Conservation (phyloP, 2,113 vertebrate species). For the Macaca fascicularis region DNA sequence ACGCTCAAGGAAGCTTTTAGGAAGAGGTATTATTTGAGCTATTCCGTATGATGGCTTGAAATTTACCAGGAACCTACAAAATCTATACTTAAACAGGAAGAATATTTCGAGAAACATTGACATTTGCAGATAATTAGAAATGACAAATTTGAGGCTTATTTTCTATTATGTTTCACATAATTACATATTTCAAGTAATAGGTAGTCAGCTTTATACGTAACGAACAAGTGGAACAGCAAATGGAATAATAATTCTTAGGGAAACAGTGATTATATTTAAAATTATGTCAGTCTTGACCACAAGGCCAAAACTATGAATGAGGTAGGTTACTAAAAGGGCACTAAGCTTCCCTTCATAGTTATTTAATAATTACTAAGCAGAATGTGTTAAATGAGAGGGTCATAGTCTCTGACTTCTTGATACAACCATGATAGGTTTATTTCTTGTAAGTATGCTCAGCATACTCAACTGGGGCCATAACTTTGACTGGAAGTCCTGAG, state of each 20-base stretch:
- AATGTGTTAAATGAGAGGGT: constrained; percentile 22
- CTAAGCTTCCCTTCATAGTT: neutral
- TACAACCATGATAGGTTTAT: neutral
- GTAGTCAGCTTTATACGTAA: constrained; percentile 51
- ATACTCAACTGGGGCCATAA: neutral
- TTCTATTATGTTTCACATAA: constrained; percentile 59
- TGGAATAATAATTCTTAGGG: constrained; percentile 53
- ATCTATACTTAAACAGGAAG: constrained; percentile 57
- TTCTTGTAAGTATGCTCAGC: neutral
- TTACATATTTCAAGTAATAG: constrained; percentile 46
- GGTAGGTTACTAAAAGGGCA: constrained; percentile 43
- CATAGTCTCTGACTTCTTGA: constrained; percentile 35
- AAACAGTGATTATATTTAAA: constrained; percentile 65
- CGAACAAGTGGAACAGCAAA: constrained; percentile 36
- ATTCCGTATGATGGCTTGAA: constrained; percentile 11
- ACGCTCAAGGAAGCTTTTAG: neutral
- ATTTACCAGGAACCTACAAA: constrained; percentile 36
- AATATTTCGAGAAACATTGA: constrained; percentile 46
- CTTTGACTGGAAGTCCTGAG: neutral
- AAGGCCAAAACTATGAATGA: constrained; percentile 38
- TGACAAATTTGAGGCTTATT: constrained; percentile 60
- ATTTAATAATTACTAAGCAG: constrained; percentile 61
- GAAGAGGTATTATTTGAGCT: neutral
- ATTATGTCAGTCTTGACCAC: constrained; percentile 43
- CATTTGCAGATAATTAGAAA: constrained; percentile 70